phyloP scores from a whole-genome alignment of 2,113 vertebrate species.

The Stegostoma tigrinum region DNA sequence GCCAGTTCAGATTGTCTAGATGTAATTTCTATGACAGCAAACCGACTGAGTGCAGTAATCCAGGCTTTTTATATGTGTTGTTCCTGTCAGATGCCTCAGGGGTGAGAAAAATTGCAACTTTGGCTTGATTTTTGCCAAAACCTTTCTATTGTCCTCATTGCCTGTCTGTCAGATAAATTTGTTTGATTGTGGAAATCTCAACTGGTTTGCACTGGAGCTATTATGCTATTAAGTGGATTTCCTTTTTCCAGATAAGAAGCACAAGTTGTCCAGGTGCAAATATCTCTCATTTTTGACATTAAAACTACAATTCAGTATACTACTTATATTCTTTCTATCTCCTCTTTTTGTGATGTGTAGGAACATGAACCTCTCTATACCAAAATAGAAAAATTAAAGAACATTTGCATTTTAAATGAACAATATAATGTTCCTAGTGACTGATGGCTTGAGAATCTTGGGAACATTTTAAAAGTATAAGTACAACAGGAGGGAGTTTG shows the following conservation, averaged over 20 bases:
- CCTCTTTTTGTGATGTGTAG: neutral
- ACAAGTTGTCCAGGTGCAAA: neutral
- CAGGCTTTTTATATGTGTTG: conserved; percentile 98
- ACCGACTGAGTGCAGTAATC: conserved; percentile 91
- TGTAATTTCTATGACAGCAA: conserved; percentile 95
- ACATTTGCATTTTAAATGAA: neutral
- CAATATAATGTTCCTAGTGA: no score
- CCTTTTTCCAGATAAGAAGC: neutral
- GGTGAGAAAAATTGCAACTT: conserved; percentile 58
- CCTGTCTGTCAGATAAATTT: neutral
- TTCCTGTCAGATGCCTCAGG: conserved; percentile 95
- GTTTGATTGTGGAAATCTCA: neutral
- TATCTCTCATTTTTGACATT: neutral
- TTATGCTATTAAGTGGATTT: neutral
- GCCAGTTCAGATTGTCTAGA: conserved; percentile 77
- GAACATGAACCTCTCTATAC: neutral
- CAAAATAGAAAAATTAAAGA: neutral
- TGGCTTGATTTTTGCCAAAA: neutral
- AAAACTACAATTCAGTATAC: neutral
- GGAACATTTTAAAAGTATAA: neutral
- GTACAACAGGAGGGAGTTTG: neutral
- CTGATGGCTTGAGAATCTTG: neutral
- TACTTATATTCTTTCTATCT: neutral
- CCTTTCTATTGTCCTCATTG: neutral
- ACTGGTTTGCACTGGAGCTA: neutral